Base-by-base conservation (phyloP, 2,888 invertebrate genomes). In the Latrodectus elegans region DNA sequence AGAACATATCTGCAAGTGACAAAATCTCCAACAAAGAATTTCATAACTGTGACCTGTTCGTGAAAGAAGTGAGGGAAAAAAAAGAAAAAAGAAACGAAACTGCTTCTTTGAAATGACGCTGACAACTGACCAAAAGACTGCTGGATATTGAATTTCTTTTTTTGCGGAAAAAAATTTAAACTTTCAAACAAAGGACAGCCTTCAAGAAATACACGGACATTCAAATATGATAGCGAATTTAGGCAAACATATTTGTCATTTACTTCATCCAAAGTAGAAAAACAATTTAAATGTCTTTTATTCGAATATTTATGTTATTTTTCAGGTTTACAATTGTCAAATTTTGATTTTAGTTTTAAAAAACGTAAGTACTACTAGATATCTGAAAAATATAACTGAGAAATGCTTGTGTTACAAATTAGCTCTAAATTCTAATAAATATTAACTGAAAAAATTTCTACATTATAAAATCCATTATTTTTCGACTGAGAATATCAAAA, bases 31-130 rank as follows among this genome's bases (percentile, higher is more conserved):
- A 55, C 52, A 82, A 75, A 70, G 82, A 75, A 82, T 82, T 75
- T 82, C 82, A 82, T 82, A 82, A 82, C 75, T 82, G 82, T 51
- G 67, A 75, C 82, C 82, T 82, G 82, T 82, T 74, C 55, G 22
- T 52, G 70, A 75, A 76, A 65, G 67, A 70, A 65, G 64, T 68
- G 53, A 51, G 9, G 14, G 17, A 60, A 67, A 82, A 74, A 51
- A 67, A 74, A 55, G 53, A n/a, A 55, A 60, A 8, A 75, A 68
- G 67, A 55, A 60, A 60, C 17, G 38, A 60, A 60, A 60, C 60
- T 12, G 12, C 10, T 60, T 60, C 60, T 15, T n/a, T 60, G 79
- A 17, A 17, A 52, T n/a, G 60, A 17, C 49, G 51, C 49, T 82
- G 82, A 75, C 82, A 82, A 82, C 82, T 82, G 82, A 82, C 82